phyloP scores from a whole-genome alignment of 2,113 vertebrate genomes.

The Cephalopholis sonnerati region DNA sequence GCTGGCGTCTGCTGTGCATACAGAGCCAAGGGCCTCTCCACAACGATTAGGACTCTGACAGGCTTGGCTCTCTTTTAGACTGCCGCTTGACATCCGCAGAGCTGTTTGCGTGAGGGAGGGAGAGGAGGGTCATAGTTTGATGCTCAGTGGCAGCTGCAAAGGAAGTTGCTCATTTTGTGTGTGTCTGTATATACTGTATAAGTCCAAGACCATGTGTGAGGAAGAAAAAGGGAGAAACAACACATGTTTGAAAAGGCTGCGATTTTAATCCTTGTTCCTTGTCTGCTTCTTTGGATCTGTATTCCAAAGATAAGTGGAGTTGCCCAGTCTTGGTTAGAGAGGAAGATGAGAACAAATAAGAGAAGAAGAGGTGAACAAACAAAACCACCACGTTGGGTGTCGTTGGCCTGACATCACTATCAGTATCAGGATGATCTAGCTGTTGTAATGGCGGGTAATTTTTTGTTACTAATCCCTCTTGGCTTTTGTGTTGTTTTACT shows the following conservation, averaged over 20 bases:
- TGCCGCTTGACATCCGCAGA: slow-evolving; percentile 69
- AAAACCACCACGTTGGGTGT: neutral
- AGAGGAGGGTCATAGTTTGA: slow-evolving; percentile 27
- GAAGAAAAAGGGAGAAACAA: slow-evolving; percentile 6
- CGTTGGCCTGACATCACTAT: neutral
- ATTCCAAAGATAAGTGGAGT: slow-evolving; percentile 13
- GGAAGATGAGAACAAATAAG: slow-evolving; percentile 10
- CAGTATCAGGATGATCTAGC: neutral
- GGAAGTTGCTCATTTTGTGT: slow-evolving; percentile 18
- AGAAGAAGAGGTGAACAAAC: neutral
- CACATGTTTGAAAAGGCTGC: slow-evolving; percentile 19
- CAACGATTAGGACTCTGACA: slow-evolving; percentile 77
- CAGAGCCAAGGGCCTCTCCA: slow-evolving; percentile 74
- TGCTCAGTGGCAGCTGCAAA: slow-evolving; percentile 17
- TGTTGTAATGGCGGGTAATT: neutral
- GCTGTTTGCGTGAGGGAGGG: slow-evolving; percentile 40
- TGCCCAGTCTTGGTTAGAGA: neutral
- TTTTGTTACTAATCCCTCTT: neutral
- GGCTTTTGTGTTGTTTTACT: neutral
- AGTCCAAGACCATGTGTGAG: neutral
- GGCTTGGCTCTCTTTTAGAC: slow-evolving; percentile 67
- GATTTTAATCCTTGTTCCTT: slow-evolving; percentile 29
- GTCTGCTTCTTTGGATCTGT: slow-evolving; percentile 16
- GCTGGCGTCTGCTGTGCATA: slow-evolving; percentile 71
- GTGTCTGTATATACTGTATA: neutral